Evolutionary conservation across 2,113 vertebrate genomes (phyloP).

Genomic region (Megalops atlanticus): DNA sequence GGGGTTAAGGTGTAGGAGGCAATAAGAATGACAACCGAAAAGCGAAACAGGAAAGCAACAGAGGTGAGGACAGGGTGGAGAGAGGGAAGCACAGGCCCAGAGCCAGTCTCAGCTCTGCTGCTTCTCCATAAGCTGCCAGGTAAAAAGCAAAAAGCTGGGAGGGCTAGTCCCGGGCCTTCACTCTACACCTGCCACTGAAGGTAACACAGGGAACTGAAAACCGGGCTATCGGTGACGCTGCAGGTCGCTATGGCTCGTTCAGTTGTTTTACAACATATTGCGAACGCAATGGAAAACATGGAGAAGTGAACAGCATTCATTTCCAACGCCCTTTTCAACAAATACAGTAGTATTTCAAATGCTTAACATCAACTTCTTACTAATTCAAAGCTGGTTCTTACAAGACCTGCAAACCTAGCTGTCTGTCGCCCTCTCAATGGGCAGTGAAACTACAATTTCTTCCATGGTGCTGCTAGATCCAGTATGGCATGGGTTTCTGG

Average conservation of each 20-base stretch:
- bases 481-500: slow-evolving; percentile 18
- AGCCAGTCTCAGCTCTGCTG: slow-evolving; percentile 82
- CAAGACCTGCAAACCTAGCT: background rate
- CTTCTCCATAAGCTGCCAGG: slow-evolving; percentile 80
- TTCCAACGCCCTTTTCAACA: background rate
- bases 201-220: slow-evolving; percentile 13
- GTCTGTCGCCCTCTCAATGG: background rate
- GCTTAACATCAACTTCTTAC: background rate
- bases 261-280: background rate
- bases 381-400: background rate
- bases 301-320: slow-evolving; percentile 5
- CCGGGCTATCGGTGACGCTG: slow-evolving; percentile 15
- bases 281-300: slow-evolving; percentile 17
- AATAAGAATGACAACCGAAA: slow-evolving; percentile 78
- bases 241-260: slow-evolving; percentile 25
- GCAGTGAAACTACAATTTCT: slow-evolving; percentile 1
- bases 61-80: slow-evolving; percentile 80
- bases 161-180: slow-evolving; percentile 80
- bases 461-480: slow-evolving; percentile 20
- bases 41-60: slow-evolving; percentile 83
- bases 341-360: background rate
- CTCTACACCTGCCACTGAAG: slow-evolving; percentile 78
- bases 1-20: slow-evolving; percentile 75
- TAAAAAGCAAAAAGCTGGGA: slow-evolving; percentile 80
- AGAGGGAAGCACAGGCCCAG: slow-evolving; percentile 79